These are phyloP conservation scores for Beaufortia kweichowensis DNA, from an alignment of 2,113 vertebrate species.

Conservation along the genomic window DNA sequence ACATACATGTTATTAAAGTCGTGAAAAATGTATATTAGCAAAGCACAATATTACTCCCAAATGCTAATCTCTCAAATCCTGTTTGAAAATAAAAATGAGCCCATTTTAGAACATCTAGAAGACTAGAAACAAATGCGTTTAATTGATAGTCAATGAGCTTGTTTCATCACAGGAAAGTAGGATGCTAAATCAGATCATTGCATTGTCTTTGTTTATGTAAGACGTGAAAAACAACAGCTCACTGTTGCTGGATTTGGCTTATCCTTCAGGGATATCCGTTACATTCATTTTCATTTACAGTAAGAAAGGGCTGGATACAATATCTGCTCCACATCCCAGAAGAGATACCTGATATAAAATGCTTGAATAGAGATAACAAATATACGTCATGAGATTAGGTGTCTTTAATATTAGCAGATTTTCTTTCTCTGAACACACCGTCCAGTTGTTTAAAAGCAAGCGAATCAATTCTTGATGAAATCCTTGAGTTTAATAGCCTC, in stretches of 20 bases:
- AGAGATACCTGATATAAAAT: constrained; percentile 20
- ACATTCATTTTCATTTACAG: constrained; percentile 19
- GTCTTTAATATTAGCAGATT: not conserved
- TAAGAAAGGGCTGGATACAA: not conserved
- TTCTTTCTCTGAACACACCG: not conserved
- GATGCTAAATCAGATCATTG: constrained; percentile 24
- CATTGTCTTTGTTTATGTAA: constrained; percentile 35
- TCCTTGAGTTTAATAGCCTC: constrained; percentile 23
- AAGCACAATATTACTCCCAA: constrained; percentile 10
- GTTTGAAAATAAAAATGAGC: constrained; percentile 32
- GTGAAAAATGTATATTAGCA: constrained; percentile 17
- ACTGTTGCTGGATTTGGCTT: constrained; percentile 38
- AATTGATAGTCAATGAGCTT: constrained; percentile 39
- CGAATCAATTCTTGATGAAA: constrained; percentile 17
- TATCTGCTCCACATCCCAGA: not conserved
- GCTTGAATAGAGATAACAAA: constrained; percentile 2
- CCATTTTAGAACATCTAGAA: constrained; percentile 19
- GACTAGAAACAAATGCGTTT: constrained; percentile 30
- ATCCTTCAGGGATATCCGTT: constrained; percentile 29
- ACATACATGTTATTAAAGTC: constrained; percentile 9
- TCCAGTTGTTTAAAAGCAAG: constrained; percentile 9
- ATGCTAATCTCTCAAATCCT: constrained; percentile 24
- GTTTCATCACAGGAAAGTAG: constrained; percentile 32
- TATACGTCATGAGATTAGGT: constrained; percentile 8
- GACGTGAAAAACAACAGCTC: constrained; percentile 22